phyloP scores from a whole-genome alignment of 2,888 invertebrate genomes.

The Nesidiocoris tenuis region DNA sequence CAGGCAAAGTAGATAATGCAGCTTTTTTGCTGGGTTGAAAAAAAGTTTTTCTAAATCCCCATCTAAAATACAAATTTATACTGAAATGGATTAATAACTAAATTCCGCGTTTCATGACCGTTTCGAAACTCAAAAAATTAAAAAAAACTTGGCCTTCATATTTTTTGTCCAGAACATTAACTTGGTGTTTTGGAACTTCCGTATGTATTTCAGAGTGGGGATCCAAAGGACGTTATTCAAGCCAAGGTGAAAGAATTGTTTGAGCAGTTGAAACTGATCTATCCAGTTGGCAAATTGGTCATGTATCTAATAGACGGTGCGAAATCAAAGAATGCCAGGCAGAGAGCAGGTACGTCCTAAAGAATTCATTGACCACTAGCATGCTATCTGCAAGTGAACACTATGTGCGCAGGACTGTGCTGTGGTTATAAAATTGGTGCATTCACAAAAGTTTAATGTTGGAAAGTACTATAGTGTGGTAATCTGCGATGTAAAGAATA shows the following conservation, averaged over 20 bases:
- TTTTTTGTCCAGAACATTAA: not conserved
- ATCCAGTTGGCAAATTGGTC: constrained; percentile 86
- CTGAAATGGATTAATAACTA: no score
- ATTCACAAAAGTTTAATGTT: not conserved
- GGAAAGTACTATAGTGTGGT: no score
- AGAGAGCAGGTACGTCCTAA: constrained; percentile 69
- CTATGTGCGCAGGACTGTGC: not conserved
- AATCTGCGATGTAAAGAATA: no score
- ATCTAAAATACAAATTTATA: no score
- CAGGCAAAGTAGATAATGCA: no score
- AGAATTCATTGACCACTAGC: not conserved
- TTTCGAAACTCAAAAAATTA: no score
- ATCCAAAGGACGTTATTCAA: constrained; percentile 92
- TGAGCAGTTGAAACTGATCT: constrained; percentile 79
- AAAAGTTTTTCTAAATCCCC: no score
- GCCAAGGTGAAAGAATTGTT: constrained; percentile 84
- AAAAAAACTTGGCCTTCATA: no score
- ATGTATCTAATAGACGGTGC: constrained; percentile 90
- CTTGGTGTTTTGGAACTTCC: constrained; percentile 41
- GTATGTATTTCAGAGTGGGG: constrained; percentile 69
- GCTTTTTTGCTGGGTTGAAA: no score
- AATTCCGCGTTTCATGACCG: not conserved
- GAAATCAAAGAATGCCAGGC: constrained; percentile 94
- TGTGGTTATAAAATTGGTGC: not conserved
- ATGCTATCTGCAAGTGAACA: not conserved